Conservation (phyloP, 1,140 invertebrate species). For the Chelonus insularis region DNA sequence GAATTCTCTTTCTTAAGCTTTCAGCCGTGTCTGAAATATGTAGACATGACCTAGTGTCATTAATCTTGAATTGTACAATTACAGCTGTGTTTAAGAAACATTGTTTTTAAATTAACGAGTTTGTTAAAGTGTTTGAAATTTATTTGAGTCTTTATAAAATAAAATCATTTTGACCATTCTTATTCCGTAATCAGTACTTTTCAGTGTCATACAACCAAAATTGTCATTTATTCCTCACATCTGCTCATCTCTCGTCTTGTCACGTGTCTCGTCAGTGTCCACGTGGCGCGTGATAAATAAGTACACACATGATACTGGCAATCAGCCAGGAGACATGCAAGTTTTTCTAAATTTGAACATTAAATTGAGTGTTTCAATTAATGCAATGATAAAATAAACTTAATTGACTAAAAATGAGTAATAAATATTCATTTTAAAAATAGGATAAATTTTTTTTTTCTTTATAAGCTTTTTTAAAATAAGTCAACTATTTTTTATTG, state of each 20-base stretch:
- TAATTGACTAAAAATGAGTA: background rate
- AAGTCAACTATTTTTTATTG: background rate
- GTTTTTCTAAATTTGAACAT: slow-evolving; percentile 12
- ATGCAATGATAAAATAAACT: background rate
- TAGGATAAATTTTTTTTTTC: background rate
- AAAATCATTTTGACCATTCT: no score
- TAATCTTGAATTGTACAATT: no score
- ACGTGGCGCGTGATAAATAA: slow-evolving; percentile 33
- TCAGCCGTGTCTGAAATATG: no score
- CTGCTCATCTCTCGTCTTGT: slow-evolving; percentile 2
- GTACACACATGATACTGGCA: slow-evolving; percentile 26
- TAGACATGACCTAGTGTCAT: no score
- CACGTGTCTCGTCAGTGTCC: slow-evolving; percentile 14
- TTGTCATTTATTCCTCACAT: background rate
- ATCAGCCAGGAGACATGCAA: slow-evolving; percentile 9
- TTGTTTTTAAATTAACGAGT: no score
- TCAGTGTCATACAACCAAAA: background rate
- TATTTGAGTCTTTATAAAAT: no score
- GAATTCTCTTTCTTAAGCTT: no score
- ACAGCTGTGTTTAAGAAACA: no score
- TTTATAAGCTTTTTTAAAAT: background rate
- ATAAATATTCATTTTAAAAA: background rate
- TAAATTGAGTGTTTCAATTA: background rate
- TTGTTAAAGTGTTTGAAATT: no score
- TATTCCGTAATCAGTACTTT: no score